These are phyloP conservation scores for Athene cunicularia DNA, from an alignment of 2,113 vertebrate species.

Conservation along the genomic window DNA sequence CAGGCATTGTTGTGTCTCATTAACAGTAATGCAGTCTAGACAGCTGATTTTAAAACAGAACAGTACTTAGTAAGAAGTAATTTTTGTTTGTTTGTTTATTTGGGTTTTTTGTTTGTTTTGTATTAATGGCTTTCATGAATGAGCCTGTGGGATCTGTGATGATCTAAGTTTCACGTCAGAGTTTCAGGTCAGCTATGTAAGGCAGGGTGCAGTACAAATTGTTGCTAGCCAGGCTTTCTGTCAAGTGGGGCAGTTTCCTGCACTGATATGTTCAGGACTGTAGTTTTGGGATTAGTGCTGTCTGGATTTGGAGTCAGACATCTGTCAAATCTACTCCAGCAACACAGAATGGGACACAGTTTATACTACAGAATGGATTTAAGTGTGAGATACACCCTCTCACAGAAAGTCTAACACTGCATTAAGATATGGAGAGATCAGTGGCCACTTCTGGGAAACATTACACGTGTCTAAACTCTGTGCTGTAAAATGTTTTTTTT, in stretches of 20 bases:
- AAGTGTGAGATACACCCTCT: not conserved
- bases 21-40: not conserved
- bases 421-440: not conserved
- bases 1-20: not conserved
- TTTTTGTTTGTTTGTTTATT: not conserved
- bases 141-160: not conserved
- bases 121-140: not conserved
- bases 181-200: not conserved
- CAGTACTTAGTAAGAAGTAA: not conserved
- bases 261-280: not conserved
- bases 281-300: not conserved
- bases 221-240: not conserved
- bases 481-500: not conserved
- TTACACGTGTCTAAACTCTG: rapidly evolving
- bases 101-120: not conserved
- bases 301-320: not conserved
- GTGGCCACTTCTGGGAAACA: not conserved
- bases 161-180: not conserved
- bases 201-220: not conserved
- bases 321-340: not conserved
- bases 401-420: not conserved
- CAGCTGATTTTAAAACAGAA: not conserved
- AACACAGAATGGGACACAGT: not conserved
- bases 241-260: not conserved
- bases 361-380: not conserved